Evolutionary conservation across 2,797 vertebrate genomes (phyloP), one percentile per base, ranked within the genome.

Genomic region (Sitta carolinensis): DNA sequence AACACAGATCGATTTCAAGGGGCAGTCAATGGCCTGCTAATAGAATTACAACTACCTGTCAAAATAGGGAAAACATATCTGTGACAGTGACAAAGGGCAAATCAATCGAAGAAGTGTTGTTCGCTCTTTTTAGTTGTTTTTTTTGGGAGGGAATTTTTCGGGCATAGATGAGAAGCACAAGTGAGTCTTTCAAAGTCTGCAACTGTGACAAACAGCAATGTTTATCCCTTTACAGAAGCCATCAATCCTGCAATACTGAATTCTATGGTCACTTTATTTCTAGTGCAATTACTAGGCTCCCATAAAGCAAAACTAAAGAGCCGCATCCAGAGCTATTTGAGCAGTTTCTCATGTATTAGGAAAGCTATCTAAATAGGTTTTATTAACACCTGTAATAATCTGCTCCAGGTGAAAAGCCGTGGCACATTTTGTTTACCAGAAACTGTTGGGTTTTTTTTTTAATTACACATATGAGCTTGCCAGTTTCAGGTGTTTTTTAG

Each of bases 21-120:
- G 96, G 95, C 98, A 98, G 98, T 98, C 97, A 95, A 98, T 98
- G 97, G 96, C 80, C 95, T 97, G 92, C 96, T 98, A 98, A 98
- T 98, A 98, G 97, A 98, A 98, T 98, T 98, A 98, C 98, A 98
- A 97, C 97, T 98, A 98, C 96, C 96, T 98, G 98, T 98, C 98
- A 98, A 98, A 98, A 98, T 89, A 97, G 87, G 97, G 96, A 97
- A 98, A 98, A 98, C 96, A 96, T 97, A 97, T 97, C 97, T 96
- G 94, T 97, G 97, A 97, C 96, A 97, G 95, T 96, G 97, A 98
- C 96, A 98, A 98, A 98, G 97, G 97, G 96, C 96, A 97, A 98
- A 98, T 98, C 98, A 97, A 98, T 98, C 97, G 96, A 95, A 97
- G 93, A 96, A 96, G 89, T 96, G 75, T 40, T 94, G 72, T 68